phyloP scores from a whole-genome alignment of 1,140 invertebrate genomes.

The Littorina saxatilis region DNA sequence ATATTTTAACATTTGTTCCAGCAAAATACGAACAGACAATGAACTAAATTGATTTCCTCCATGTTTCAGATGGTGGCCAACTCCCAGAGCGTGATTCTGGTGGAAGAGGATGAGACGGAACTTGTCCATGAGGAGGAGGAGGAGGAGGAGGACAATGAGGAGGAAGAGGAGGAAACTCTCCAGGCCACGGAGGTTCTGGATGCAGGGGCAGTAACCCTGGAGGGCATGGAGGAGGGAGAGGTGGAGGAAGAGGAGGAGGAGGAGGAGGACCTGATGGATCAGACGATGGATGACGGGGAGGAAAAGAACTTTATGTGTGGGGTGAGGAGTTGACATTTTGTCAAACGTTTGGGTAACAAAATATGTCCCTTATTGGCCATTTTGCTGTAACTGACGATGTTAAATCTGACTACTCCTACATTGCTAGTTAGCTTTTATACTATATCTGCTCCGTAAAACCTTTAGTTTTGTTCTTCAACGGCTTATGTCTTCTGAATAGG shows the following conservation, averaged over 20 bases:
- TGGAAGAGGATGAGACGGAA: conserved; percentile 15
- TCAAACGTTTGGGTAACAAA: too few species aligned
- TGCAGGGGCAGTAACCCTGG: conserved; percentile 27
- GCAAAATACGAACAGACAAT: too few species aligned
- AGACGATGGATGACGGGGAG: conserved; percentile 42
- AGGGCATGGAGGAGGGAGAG: conserved; percentile 44
- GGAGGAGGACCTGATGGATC: conserved; percentile 42
- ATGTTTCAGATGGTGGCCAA: background rate
- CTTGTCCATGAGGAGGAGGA: conserved; percentile 14
- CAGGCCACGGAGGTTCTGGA: conserved; percentile 30
- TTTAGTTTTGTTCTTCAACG: too few species aligned
- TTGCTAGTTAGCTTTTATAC: too few species aligned
- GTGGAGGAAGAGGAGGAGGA: conserved; percentile 42
- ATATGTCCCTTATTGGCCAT: too few species aligned
- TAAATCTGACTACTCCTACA: too few species aligned
- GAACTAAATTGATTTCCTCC: too few species aligned
- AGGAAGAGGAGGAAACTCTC: conserved; percentile 39
- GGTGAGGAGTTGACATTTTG: conserved; percentile 39
- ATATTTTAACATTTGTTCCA: too few species aligned
- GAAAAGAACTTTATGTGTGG: conserved; percentile 51
- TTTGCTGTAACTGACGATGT: too few species aligned
- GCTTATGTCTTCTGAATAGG: too few species aligned
- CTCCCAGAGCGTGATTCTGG: conserved; percentile 25
- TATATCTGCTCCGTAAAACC: too few species aligned
- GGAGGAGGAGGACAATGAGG: conserved; percentile 40